Evolutionary conservation across 2,797 vertebrate genomes (phyloP), one percentile per base, ranked within the genome.

Genomic region (Chanos chanos): DNA sequence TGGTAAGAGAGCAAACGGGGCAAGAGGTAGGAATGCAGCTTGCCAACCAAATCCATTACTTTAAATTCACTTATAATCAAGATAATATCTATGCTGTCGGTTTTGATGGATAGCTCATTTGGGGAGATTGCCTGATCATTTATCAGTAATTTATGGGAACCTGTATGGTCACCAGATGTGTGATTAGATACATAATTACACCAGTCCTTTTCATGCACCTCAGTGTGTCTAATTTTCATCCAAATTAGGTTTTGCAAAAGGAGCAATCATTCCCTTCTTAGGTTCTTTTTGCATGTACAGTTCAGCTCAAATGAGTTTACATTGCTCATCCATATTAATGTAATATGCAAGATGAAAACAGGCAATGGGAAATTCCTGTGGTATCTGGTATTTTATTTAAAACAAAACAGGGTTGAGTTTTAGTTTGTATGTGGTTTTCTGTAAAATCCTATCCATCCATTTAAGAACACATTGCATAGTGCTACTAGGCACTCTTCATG

Each of bases 91-190:
- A 54, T 41, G 45, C 61, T 71, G 67, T 75, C 67, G 44, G 16
- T 48, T 57, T 49, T 72, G 66, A 75, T 68, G 49, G 66, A 77
- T 72, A 52, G 50, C 55, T 74, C 61, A 72, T 74, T 74, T 74
- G 59, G 51, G 45, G 24, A 77, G 54, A 66, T 57, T 61, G 62
- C 52, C 44, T 69, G 59, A 72, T 74, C 69, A 63, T 77, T 74
- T 63, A 74, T 74, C 68, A 74, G 61, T 64, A 63, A 63, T 64
- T 76, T 72, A 48, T 30, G 39, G 40, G 34, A 68, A 39, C 47
- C 61, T 67, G 16, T 53, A 39, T 62, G 56, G 72, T 56, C 55
- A 71, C 59, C 52, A 72, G 62, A 69, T 59, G 65, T 76, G 68
- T 16, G 39, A 72, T 63, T 61, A 76, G 61, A 68, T 55, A 15